Evolutionary conservation across 2,888 invertebrate genomes (phyloP), one percentile per base, ranked within the genome.

Genomic region (Cabera pusaria): DNA sequence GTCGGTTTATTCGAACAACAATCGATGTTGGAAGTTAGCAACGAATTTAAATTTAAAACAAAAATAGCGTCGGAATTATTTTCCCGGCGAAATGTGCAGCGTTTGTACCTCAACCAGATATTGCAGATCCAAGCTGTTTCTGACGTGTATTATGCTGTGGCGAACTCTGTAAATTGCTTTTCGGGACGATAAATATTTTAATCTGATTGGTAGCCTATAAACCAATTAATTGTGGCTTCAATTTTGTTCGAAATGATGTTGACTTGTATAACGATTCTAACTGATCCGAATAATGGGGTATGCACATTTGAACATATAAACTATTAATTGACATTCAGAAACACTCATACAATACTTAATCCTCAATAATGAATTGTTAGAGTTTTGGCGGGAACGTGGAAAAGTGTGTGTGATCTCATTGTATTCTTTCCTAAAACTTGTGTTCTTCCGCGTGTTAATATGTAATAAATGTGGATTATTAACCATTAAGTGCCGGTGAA

Each of bases 141-240:
- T 78, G 86, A 82, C 83, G 73, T 64, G 72, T 66, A 80, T 79
- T 83, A 79, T 78, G 73, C 74, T 83, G 84, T 70, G 84, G 84
- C 72, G 65, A 72, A 76, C 76, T 70, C 75, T 75, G 82, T 72
- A 84, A 85, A 86, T 86, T 85, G 86, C 80, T 84, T 86, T 84
- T 80, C 74, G 77, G 74, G 75, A 79, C 83, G 66, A 84, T 83
- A 84, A 85, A 86, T 83, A 85, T 85, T 83, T 86, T 84, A 84
- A 83, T 83, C 81, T 78, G 78, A 81, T 84, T 79, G 78, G 82
- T 78, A 83, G 82, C 73, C 74, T 67, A 76, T 72, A 72, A n/a
- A 80, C 80, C 81, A 82, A 85, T 86, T 85, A 81, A 83, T 74
- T 78, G 83, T 68, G 81, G 82, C 56, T 81, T 79, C 71, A 67